Evolutionary conservation across 1,140 invertebrate species (phyloP).

Genomic region (Cydia splendana): DNA sequence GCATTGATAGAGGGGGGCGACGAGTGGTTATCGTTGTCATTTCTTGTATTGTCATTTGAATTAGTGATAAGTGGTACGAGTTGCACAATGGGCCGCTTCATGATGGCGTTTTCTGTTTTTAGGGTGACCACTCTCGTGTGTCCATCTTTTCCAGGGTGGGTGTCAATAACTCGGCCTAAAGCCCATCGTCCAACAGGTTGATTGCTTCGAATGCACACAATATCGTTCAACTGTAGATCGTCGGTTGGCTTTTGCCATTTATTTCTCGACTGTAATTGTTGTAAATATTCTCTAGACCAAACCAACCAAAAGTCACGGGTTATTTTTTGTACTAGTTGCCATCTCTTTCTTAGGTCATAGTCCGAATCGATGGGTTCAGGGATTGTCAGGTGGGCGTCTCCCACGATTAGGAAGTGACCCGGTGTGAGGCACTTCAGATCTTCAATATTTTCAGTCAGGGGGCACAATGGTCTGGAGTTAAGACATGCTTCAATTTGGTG

Average conservation of each 20-base stretch:
- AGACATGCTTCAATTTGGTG: slow-evolving; percentile 49
- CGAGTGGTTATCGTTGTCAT: no score
- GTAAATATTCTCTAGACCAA: slow-evolving; percentile 37
- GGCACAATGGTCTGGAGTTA: slow-evolving; percentile 54
- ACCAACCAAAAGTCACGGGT: slow-evolving; percentile 35
- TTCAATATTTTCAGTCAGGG: slow-evolving; percentile 41
- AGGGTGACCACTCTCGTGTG: not conserved
- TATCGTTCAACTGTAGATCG: not conserved
- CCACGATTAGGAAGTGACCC: slow-evolving; percentile 57
- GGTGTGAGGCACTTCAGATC: slow-evolving; percentile 55
- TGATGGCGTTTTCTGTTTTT: not conserved
- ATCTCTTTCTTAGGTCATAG: slow-evolving; percentile 31
- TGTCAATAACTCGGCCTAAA: not conserved
- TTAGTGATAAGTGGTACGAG: no score
- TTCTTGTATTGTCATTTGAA: no score
- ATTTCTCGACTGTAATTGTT: slow-evolving; percentile 20
- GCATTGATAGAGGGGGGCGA: no score
- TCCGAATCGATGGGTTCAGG: slow-evolving; percentile 10
- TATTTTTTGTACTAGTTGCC: slow-evolving; percentile 30
- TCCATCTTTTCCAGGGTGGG: not conserved
- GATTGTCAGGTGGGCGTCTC: slow-evolving; percentile 38
- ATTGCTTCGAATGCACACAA: not conserved
- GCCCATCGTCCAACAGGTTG: not conserved
- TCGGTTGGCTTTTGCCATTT: slow-evolving; percentile 34
- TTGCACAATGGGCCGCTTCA: not conserved